These are phyloP conservation scores for Psammodynastes pulverulentus DNA, from an alignment of 2,113 vertebrate species.

Conservation along the genomic window DNA sequence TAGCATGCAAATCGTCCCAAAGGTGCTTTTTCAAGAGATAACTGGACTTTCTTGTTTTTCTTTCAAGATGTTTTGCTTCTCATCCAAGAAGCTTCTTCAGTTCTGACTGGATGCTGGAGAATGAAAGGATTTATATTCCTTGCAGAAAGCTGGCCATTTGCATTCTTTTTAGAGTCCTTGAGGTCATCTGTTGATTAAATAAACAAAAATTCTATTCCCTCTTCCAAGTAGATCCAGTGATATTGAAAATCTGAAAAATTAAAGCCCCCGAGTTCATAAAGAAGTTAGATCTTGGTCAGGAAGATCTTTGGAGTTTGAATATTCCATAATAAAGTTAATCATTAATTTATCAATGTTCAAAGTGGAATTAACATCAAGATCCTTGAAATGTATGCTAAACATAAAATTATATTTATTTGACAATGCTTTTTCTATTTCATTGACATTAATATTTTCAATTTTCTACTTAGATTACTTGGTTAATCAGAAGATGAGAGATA, in stretches of 20 bases:
- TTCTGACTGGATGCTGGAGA: too few relatives aligned
- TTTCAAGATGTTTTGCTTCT: too few relatives aligned
- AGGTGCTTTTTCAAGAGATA: too few relatives aligned
- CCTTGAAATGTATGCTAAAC: neutral
- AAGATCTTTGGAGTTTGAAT: neutral
- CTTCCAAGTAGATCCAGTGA: neutral
- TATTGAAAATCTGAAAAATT: neutral
- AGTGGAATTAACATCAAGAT: neutral
- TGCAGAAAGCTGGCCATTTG: too few relatives aligned
- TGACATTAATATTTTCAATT: neutral
- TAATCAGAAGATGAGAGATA: neutral
- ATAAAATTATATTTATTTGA: neutral
- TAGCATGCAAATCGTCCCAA: neutral
- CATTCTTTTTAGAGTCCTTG: too few relatives aligned
- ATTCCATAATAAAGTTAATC: neutral
- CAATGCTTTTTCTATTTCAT: neutral
- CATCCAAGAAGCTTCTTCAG: too few relatives aligned
- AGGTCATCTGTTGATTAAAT: neutral
- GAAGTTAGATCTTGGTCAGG: neutral
- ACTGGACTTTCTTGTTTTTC: too few relatives aligned
- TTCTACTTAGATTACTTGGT: neutral
- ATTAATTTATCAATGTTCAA: neutral
- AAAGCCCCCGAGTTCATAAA: neutral
- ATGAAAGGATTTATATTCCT: too few relatives aligned
- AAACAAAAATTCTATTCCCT: neutral